These are phyloP conservation scores for Mamestra brassicae DNA, from an alignment of 2,888 invertebrate species.

Conservation along the genomic window DNA sequence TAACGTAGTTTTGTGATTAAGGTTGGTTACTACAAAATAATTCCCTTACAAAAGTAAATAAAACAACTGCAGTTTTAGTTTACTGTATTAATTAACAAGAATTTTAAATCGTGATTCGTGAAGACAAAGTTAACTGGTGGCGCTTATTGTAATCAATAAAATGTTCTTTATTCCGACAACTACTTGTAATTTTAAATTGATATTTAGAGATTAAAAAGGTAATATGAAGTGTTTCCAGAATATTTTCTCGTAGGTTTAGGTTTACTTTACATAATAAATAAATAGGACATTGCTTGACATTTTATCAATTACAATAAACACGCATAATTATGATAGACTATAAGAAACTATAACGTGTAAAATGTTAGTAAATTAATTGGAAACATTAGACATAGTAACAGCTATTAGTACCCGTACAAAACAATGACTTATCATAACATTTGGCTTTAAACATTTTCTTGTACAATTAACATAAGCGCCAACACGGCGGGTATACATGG, in stretches of 20 bases:
- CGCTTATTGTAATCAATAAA: conserved; percentile 31
- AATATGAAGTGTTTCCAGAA: too few species aligned
- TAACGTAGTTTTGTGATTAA: not conserved
- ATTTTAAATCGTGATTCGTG: conserved; percentile 61
- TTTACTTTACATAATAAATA: not conserved
- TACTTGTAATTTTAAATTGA: not conserved
- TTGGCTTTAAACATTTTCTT: conserved; percentile 56
- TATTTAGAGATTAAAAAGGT: too few species aligned
- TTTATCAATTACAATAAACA: conserved; percentile 40
- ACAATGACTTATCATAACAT: conserved; percentile 61
- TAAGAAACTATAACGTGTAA: conserved; percentile 37
- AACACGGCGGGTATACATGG: conserved; percentile 10
- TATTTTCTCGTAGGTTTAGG: too few species aligned
- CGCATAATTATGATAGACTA: conserved; percentile 38
- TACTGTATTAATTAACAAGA: conserved; percentile 75
- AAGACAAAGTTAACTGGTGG: conserved; percentile 51
- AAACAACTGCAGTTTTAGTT: conserved; percentile 52
- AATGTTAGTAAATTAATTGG: conserved; percentile 55
- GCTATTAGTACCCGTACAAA: conserved; percentile 61
- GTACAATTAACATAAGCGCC: conserved; percentile 44
- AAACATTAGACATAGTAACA: conserved; percentile 43
- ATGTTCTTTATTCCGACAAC: not conserved
- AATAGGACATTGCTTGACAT: not conserved
- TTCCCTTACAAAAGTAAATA: conserved; percentile 23
- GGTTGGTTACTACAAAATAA: too few species aligned